These are phyloP conservation scores for Lates calcarifer DNA, from an alignment of 2,113 vertebrate genomes.

Conservation along the genomic window DNA sequence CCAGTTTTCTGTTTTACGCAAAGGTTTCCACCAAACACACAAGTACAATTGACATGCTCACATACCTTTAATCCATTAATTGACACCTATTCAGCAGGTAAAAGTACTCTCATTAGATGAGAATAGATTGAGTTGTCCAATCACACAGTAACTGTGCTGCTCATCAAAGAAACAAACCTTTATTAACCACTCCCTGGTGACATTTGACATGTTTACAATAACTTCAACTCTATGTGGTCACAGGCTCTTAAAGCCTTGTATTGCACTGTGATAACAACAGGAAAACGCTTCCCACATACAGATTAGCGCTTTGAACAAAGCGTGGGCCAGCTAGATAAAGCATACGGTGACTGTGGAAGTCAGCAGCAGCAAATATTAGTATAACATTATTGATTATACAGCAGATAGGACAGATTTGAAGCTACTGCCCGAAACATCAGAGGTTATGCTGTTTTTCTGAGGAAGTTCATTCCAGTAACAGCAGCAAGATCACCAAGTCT, in stretches of 20 bases:
- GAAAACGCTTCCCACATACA: neutral
- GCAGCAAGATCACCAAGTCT: neutral
- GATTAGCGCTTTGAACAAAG: neutral
- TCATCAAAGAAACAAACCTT: neutral
- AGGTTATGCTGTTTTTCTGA: neutral
- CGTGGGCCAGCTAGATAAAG: neutral
- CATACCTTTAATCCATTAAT: neutral
- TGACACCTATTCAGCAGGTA: neutral
- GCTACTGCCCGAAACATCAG: too few species aligned
- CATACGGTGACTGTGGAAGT: neutral
- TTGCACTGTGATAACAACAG: neutral
- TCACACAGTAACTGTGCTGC: neutral
- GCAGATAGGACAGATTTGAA: neutral
- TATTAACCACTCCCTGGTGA: neutral
- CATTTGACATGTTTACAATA: neutral
- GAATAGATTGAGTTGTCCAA: neutral
- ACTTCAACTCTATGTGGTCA: neutral
- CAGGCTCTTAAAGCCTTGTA: neutral
- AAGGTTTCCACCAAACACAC: neutral
- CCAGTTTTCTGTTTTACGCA: neutral
- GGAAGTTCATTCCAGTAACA: constrained; percentile 26
- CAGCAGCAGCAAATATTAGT: neutral
- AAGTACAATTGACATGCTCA: neutral
- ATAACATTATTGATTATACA: neutral
- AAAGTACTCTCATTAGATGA: neutral